Evolutionary conservation across 2,888 invertebrate species (phyloP).

Genomic region (Hymenopus coronatus): DNA sequence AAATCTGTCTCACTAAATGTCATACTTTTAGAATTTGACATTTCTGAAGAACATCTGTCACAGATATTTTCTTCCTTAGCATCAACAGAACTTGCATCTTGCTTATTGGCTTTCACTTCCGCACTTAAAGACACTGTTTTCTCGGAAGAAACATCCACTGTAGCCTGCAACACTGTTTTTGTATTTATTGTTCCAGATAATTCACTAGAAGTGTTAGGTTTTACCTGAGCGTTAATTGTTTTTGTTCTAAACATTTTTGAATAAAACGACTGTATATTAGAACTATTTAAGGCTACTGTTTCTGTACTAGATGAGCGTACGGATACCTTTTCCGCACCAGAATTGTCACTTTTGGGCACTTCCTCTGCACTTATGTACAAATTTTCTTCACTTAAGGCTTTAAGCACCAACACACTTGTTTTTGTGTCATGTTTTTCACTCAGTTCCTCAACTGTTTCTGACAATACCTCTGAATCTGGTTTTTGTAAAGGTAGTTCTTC

Average conservation of each 20-base stretch:
- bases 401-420: not conserved
- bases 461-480: no score
- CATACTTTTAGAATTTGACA: not conserved
- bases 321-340: not conserved
- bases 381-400: not conserved
- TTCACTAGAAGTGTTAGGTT: not conserved
- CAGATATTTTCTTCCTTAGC: not conserved
- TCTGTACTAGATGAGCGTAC: not conserved
- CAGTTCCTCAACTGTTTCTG: no score
- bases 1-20: not conserved
- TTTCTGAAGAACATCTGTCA: not conserved
- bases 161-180: not conserved
- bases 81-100: no score
- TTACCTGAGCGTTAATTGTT: not conserved
- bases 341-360: not conserved
- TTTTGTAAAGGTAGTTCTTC: not conserved
- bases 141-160: not conserved
- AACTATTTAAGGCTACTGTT: not conserved
- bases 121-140: not conserved
- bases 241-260: not conserved
- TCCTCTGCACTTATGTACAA: not conserved
- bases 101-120: not conserved
- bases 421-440: not conserved
- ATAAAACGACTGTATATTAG: not conserved
- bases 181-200: not conserved